These are phyloP conservation scores for Sterrhoptilus dennistouni DNA, from an alignment of 2,113 vertebrate genomes.

Conservation along the genomic window DNA sequence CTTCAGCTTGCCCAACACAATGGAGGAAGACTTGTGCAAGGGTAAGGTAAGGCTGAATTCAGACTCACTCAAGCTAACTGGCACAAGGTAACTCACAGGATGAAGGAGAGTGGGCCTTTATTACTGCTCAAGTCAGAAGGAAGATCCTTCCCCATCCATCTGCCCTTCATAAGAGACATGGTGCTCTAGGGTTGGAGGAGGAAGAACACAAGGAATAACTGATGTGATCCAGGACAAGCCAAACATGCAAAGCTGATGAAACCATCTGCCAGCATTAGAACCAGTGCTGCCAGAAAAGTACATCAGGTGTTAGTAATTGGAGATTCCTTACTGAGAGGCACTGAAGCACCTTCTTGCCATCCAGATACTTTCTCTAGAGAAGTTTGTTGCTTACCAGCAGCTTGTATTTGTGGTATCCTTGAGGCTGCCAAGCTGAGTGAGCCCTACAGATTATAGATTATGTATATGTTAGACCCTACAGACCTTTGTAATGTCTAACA, in stretches of 20 bases:
- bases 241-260: neutral
- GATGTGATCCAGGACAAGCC: neutral
- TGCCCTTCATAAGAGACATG: neutral
- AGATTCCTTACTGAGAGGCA: neutral
- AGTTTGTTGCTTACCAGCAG: neutral
- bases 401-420: neutral
- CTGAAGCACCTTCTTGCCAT: neutral
- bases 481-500: neutral
- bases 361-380: neutral
- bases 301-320: too few relatives aligned
- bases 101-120: neutral
- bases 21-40: neutral
- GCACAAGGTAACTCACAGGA: neutral
- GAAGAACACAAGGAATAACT: neutral
- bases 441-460: neutral
- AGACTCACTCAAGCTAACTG: neutral
- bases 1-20: neutral
- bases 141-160: neutral
- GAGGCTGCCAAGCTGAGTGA: neutral
- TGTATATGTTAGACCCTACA: neutral
- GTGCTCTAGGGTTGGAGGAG: neutral
- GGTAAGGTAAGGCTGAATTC: neutral
- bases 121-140: neutral
- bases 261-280: neutral
- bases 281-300: neutral